These are phyloP conservation scores for Rosalia funebris DNA, from an alignment of 2,888 invertebrate species.

Conservation along the genomic window DNA sequence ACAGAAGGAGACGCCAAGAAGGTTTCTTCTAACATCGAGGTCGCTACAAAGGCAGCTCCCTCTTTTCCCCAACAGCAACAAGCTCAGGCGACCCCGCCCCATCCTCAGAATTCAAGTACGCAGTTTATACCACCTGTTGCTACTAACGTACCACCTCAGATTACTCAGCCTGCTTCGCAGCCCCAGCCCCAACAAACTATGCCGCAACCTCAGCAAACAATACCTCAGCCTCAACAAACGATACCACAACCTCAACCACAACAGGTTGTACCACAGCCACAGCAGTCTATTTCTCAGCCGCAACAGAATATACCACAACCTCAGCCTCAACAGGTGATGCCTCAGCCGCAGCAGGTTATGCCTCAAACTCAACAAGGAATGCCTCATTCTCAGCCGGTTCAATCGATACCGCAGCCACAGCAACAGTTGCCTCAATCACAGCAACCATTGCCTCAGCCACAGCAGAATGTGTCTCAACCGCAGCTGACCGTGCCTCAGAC, in stretches of 20 bases:
- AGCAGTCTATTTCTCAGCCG: constrained; percentile 27
- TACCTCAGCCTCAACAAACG: constrained; percentile 7
- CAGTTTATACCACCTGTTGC: constrained; percentile 12
- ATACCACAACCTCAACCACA: constrained; percentile 13
- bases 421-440: constrained; percentile 1
- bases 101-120: constrained; percentile 6
- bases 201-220: constrained; percentile 5
- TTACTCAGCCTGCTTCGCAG: not conserved
- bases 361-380: constrained; percentile 24
- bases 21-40: constrained; percentile 49
- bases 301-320: constrained; percentile 26
- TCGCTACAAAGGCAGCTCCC: constrained; percentile 36
- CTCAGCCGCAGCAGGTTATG: constrained; percentile 31
- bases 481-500: constrained; percentile 18
- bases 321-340: constrained; percentile 21
- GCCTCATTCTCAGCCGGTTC: not conserved
- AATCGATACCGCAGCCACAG: not conserved
- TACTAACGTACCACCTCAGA: constrained; percentile 1
- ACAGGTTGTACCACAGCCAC: constrained; percentile 48
- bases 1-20: constrained; percentile 49
- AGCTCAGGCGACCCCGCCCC: constrained; percentile 17
- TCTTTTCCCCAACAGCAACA: constrained; percentile 26
- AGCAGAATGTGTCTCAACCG: constrained; percentile 27
- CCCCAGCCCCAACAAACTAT: constrained; percentile 19
- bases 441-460: constrained; percentile 42